Conservation (phyloP, 2,888 invertebrate genomes). For the Neocrepidodera transversa region DNA sequence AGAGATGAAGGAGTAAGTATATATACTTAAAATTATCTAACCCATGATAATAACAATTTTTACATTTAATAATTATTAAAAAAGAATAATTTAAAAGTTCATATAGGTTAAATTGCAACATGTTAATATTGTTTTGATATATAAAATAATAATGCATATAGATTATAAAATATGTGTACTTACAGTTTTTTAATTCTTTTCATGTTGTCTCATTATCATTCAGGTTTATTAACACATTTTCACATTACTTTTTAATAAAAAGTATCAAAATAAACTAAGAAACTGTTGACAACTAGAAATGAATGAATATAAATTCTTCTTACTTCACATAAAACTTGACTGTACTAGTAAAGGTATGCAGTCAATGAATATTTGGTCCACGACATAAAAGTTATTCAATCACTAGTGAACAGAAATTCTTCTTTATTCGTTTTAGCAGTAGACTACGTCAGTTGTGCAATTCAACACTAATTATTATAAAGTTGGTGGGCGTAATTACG, state of each 20-base stretch:
- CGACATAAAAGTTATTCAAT: neutral
- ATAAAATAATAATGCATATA: no score
- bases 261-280: neutral
- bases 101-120: no score
- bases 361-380: neutral
- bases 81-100: no score
- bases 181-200: neutral
- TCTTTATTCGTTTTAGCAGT: neutral
- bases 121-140: no score
- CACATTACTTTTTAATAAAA: neutral
- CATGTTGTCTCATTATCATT: neutral
- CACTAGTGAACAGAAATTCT: no score
- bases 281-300: conserved; percentile 13
- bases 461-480: no score
- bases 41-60: no score
- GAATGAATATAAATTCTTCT: conserved; percentile 14
- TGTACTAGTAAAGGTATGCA: neutral
- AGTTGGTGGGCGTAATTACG: no score
- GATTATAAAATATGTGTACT: no score
- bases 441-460: no score
- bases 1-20: conserved; percentile 69
- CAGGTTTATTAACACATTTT: neutral
- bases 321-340: neutral
- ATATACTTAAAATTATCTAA: neutral
- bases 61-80: no score